Evolutionary conservation across 2,113 vertebrate species (phyloP), one percentile per base, ranked within the genome.

Genomic region (Centropristis striata): DNA sequence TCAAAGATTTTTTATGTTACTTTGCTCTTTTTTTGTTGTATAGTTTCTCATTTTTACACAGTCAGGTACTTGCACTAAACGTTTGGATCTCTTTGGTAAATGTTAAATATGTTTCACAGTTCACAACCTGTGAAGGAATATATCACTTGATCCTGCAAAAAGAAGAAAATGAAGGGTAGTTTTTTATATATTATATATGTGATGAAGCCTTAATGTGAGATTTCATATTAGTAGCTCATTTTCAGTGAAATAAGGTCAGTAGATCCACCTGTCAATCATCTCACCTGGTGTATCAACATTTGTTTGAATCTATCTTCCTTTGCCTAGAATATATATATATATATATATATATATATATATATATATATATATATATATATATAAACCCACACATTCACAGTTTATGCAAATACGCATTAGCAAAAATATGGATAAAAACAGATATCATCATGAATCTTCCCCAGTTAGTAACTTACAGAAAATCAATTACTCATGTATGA

Each of bases 51-150:
- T 55, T 53, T 32, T 42, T 36, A 55, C 15, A 54, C 20, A 32
- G 32, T 63, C 39, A 64, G 50, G 28, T 59, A 73, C 71, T 58
- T 75, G 47, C 69, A 82, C 70, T 82, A 47, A 42, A 70, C 55
- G 27, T 60, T 41, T 49, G 58, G 14, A 37, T 44, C 46, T 73
- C 54, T 72, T 57, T 9, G 3, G 23, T 70, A 42, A 74, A 37
- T 54, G 3, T 50, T 21, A 39, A 39, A 57, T 70, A 66, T 66
- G 18, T 60, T 47, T 54, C 6, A 20, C 27, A n/a, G 23, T 23
- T 21, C 27, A 18, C 63, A 20, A 73, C 46, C 58, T 65, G 27
- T 81, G 71, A 73, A 85, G 39, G 27, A 80, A 65, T 27, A 65
- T 27, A 12, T 61, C 25, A 59, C 32, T 37, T 72, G 11, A 50